A percentile compares a stretch with the other conserved stretches of the same genome.
phyloP scores from a whole-genome alignment of 2,888 invertebrate genomes.

The Drosophila neotestacea region DNA sequence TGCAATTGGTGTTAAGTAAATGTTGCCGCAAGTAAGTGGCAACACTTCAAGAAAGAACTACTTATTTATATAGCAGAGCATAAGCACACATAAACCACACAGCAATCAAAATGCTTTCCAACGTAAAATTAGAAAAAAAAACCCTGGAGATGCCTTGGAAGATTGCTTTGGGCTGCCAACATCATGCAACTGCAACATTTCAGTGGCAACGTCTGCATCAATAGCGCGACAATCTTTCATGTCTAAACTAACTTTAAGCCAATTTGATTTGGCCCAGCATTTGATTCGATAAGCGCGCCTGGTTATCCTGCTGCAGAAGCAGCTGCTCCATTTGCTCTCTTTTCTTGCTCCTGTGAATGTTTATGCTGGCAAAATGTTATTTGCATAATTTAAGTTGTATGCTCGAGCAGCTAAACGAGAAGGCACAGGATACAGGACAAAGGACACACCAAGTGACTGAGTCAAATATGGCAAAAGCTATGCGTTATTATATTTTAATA shows the following conservation, averaged over 20 bases:
- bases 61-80: conserved; percentile 15
- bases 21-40: conserved; percentile 80
- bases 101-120: conserved; percentile 40
- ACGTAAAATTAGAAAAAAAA: conserved; percentile 30
- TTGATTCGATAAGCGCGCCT: conserved; percentile 74
- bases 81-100: conserved; percentile 37
- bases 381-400: conserved; percentile 78
- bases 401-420: conserved; percentile 45
- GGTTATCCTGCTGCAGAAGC: conserved; percentile 54
- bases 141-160: conserved; percentile 1
- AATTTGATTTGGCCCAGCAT: conserved; percentile 76
- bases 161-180: conserved; percentile 37
- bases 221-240: conserved; percentile 77
- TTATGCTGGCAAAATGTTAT: conserved; percentile 79
- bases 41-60: conserved; percentile 47
- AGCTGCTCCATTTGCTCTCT: conserved; percentile 8
- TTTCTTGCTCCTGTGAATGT: conserved; percentile 56
- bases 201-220: conserved; percentile 48
- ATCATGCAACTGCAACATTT: conserved; percentile 11
- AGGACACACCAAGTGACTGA: conserved; percentile 25
- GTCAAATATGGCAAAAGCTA: background rate
- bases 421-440: conserved; percentile 13
- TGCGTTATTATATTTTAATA: no score
- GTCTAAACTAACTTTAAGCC: conserved; percentile 75
- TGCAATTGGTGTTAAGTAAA: conserved; percentile 76